Evolutionary conservation across 2,888 invertebrate genomes (phyloP), one percentile per base, ranked within the genome.

Genomic region (Parascotia fuliginaria): DNA sequence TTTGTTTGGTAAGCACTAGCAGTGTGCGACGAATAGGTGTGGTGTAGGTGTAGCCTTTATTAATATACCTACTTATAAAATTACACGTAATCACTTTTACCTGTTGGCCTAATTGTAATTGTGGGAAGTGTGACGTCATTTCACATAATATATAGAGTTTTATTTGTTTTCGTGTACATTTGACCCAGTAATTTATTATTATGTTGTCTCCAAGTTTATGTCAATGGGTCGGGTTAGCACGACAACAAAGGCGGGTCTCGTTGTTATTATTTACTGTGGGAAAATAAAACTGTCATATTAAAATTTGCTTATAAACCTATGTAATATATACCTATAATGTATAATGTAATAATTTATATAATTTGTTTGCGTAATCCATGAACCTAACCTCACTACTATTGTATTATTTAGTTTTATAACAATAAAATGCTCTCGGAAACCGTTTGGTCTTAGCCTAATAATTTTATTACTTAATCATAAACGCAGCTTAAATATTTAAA

Each of bases 21-120:
- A n/a, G n/a, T 66, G 56, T 70, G 70, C 32, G n/a, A 34, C n/a
- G 13, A 13, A 38, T 15, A 50, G 73, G 73, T 50, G 73, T 39
- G 73, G 55, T 37, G 22, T 39, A 50, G 73, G 57, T 37, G 27
- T 38, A 48, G 24, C 42, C 47, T 57, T 24, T 13, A 11, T 50
- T 60, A 60, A 52, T 51, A n/a, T n/a, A n/a, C n/a, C n/a, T 60
- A 31, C 37, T 13, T 19, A 47, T 40, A 49, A 44, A 64, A 54
- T 40, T 59, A 55, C 54, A 56, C 47, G 48, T 60, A 39, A 58
- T 65, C 41, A 65, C 55, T 55, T 42, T 45, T 46, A 54, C 64
- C 40, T 55, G 56, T 42, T 66, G 66, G 60, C 70, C 72, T 66
- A 64, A 69, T 71, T 66, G 55, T 53, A 40, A 51, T 61, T 45